Evolutionary conservation across 2,888 invertebrate genomes (phyloP).

Genomic region (Chorisops tibialis): DNA sequence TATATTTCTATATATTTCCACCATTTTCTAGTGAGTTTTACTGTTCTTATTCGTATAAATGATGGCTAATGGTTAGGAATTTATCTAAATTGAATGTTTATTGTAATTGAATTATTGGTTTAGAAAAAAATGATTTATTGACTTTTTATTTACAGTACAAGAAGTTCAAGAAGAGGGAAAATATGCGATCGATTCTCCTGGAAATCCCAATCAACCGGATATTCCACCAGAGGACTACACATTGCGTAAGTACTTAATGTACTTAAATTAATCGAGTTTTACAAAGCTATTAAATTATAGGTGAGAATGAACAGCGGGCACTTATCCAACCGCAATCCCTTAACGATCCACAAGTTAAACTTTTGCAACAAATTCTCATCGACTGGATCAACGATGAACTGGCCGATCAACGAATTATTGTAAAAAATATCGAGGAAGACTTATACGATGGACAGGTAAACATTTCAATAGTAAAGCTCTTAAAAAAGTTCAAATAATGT

Average conservation of each 20-base stretch:
- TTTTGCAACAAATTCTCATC: conserved; percentile 80
- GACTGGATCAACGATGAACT: conserved; percentile 99
- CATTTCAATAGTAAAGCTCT: no score
- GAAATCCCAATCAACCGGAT: conserved; percentile 80
- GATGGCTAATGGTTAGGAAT: background rate
- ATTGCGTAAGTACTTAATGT: conserved; percentile 61
- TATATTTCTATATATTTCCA: no score
- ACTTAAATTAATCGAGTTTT: background rate
- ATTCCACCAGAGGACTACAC: conserved; percentile 92
- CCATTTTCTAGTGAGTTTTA: no score
- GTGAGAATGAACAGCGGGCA: conserved; percentile 94
- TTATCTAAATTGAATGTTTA: background rate
- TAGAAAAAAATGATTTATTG: background rate
- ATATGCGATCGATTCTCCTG: conserved; percentile 95
- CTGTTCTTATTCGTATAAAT: background rate
- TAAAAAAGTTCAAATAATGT: no score
- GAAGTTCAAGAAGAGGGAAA: conserved; percentile 94
- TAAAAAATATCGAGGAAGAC: conserved; percentile 94
- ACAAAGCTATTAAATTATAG: conserved; percentile 56
- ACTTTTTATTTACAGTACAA: conserved; percentile 64
- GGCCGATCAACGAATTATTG: conserved; percentile 93
- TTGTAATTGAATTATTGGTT: background rate
- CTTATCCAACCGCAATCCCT: conserved; percentile 89
- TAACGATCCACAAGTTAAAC: conserved; percentile 80
- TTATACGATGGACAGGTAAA: conserved; percentile 90